phyloP scores from a whole-genome alignment of 2,888 invertebrate species.

The Synanthedon andrenaeformis region DNA sequence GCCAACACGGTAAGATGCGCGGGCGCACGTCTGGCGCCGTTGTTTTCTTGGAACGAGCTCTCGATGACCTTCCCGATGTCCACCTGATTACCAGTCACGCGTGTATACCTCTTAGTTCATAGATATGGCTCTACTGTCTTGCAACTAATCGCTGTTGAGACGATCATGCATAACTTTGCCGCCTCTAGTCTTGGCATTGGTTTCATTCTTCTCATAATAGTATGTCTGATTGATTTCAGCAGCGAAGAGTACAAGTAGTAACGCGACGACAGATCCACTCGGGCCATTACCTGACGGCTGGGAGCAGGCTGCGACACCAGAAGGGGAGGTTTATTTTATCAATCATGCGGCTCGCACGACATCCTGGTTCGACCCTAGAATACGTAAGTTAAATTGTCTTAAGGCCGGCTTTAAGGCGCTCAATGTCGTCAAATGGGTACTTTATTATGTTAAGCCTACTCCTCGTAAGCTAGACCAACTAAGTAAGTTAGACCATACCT shows the following conservation, averaged over 20 bases:
- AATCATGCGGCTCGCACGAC: conserved; percentile 95
- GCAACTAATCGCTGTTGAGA: conserved; percentile 65
- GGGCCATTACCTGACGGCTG: conserved; percentile 88
- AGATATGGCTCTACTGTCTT: conserved; percentile 28
- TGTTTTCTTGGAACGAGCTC: conserved; percentile 49
- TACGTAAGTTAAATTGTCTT: conserved; percentile 79
- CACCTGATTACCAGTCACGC: conserved; percentile 43
- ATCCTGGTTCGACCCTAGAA: conserved; percentile 98
- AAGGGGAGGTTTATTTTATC: conserved; percentile 90
- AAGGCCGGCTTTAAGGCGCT: background rate
- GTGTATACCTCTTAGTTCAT: conserved; percentile 39
- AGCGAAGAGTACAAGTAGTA: conserved; percentile 69
- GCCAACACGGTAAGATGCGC: conserved; percentile 19
- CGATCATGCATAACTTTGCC: conserved; percentile 29
- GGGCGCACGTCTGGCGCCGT: conserved; percentile 41
- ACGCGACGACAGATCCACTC: conserved; percentile 67
- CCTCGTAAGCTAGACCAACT: no score
- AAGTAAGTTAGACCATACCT: no score
- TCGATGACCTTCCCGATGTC: conserved; percentile 45
- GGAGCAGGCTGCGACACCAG: conserved; percentile 87
- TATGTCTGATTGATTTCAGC: conserved; percentile 60
- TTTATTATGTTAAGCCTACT: no score
- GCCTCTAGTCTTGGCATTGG: conserved; percentile 1
- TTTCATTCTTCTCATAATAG: conserved; percentile 2
- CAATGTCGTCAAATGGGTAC: background rate